Base-by-base conservation (phyloP, 2,888 invertebrate genomes). In the Slavum lentiscoides region DNA sequence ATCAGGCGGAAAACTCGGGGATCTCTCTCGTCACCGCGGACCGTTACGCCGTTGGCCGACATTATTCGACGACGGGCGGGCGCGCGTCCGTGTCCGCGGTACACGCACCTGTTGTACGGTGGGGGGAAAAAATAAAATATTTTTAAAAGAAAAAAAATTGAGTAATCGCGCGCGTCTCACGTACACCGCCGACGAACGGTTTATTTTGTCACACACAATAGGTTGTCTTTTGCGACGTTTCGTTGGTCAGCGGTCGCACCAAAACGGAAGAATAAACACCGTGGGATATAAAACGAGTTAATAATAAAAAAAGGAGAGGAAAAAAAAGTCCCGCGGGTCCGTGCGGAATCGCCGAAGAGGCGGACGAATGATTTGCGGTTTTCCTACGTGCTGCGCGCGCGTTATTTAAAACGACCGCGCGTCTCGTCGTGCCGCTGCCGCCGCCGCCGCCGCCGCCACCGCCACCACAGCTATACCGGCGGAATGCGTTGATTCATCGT, bases 311-410 rank as follows among this genome's bases (percentile, higher is more conserved):
- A 30, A 9, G 21, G 37, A 37, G n/a, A 19, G 30, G 59, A 55
- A 74, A 55, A 23, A 62, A 69, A 62, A 77, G 53, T 30, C 30
- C 30, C 30, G 2, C 30, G 30, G 30, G n/a, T 23, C 53, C 69
- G 19, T 9, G 77, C 77, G 62, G 21, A 80, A 70, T 77, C 77
- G 30, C 30, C 30, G 70, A 69, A 62, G 70, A 77, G 77, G 70
- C 77, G 77, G 74, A 9, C 30, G 43, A 75, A 75, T 75, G 75
- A 75, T 75, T 75, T 75, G 75, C 75, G 75, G 75, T 75, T 75
- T 75, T 75, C 61, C 30, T 30, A 30, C 30, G 30, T 4, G 30
- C 30, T 4, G 53, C 15, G 30, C 15, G 11, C 15, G 9, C 37
- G 37, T 70, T 30, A n/a, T 72, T 39, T 30, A 30, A 13, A 72